Base-by-base conservation (phyloP, 2,113 vertebrate genomes). In the Chinchilla lanigera region DNA sequence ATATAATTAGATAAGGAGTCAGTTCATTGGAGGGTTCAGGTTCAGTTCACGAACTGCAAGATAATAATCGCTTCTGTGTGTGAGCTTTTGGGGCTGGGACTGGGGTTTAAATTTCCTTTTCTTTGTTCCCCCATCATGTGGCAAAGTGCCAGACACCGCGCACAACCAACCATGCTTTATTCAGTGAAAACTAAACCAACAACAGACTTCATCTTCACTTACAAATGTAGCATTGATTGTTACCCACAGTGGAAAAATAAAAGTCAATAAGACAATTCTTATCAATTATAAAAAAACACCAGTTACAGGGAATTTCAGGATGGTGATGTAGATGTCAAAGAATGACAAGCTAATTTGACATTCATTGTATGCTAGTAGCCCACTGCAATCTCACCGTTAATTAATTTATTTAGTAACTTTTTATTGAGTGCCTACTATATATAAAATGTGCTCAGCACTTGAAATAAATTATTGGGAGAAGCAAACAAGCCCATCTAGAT, bases 21-120 rank as follows among this genome's bases (percentile, higher is more conserved):
- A 38, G 75, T 84, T 86, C 89, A 91, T 61, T 80, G 89, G 73
- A 63, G 54, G 4, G 41, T n/a, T 96, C 56, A 52, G 81, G 71
- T 85, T 77, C 82, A 56, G 85, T 56, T 95, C 85, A 94, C 86
- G 92, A 71, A 90, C 78, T 82, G 35, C 35, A 96, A 93, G 58
- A 77, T 89, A n/a, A 71, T 88, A 77, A 86, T 86, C 82, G 86
- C 24, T 24, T 50, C 50, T 0, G 0, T 94, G 67, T 89, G 90
- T 88, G 82, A 89, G 54, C 3, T 52, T 93, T 61, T 7, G 38
- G 71, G 60, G 22, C 35, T 93, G 28, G 78, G 87, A 13, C 16
- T 93, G 28, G 78, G 87, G 10, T 12, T 94, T 89, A 58, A 83
- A 35, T 86, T 63, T 73, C 54, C 81, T 69, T 92, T 67, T 47